These are phyloP conservation scores for Melipona quadrifasciata DNA, from an alignment of 1,140 invertebrate genomes.

Conservation along the genomic window DNA sequence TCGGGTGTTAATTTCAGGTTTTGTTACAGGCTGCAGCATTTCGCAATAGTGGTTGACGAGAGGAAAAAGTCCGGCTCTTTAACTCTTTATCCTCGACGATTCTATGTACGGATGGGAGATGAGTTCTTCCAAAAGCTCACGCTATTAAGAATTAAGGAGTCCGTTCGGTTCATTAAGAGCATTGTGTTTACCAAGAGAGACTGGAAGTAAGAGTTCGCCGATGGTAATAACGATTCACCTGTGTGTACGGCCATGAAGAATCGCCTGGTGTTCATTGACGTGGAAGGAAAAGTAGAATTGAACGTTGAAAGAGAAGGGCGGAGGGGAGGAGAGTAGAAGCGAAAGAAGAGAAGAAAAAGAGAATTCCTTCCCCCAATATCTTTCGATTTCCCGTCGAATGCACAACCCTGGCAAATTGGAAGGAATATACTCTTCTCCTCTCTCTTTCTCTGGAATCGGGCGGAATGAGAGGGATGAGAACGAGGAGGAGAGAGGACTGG, in stretches of 20 bases:
- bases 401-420: slow-evolving; percentile 69
- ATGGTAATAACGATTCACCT: slow-evolving; percentile 36
- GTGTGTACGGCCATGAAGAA: slow-evolving; percentile 1
- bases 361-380: slow-evolving; percentile 64
- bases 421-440: slow-evolving; percentile 43
- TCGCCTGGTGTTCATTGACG: neutral
- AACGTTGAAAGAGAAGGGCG: neutral
- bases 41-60: too few species aligned
- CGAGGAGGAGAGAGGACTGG: slow-evolving; percentile 3
- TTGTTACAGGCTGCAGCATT: too few species aligned
- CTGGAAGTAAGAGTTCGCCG: neutral
- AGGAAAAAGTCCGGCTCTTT: too few species aligned
- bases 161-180: slow-evolving; percentile 2
- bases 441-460: neutral
- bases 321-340: neutral
- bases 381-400: slow-evolving; percentile 66
- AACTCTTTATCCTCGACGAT: neutral
- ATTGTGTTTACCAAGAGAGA: slow-evolving; percentile 6
- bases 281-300: slow-evolving; percentile 47
- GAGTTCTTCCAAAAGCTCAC: neutral
- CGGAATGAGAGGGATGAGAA: slow-evolving; percentile 10
- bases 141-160: neutral
- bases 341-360: slow-evolving; percentile 7
- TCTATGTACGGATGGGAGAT: neutral
- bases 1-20: too few species aligned